Conservation (phyloP, 2,797 vertebrate species). For the Acanthurus leucopareius region DNA sequence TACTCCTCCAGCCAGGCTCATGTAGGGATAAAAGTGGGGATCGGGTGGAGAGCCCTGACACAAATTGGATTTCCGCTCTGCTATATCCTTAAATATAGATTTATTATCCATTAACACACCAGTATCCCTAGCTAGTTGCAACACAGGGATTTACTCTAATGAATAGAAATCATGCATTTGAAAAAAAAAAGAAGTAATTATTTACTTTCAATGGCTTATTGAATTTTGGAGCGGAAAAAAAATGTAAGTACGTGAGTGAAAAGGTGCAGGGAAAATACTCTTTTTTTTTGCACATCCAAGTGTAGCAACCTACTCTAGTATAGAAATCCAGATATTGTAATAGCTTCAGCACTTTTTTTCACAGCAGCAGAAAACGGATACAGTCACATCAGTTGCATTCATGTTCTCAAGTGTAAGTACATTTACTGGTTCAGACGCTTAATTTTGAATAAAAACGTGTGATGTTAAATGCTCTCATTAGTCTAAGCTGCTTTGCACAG, state of each 20-base stretch:
- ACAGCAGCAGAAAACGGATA: background rate
- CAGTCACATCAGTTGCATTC: background rate
- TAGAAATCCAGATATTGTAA: slow-evolving; percentile 6
- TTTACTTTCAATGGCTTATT: slow-evolving; percentile 53
- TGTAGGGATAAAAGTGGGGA: slow-evolving; percentile 80
- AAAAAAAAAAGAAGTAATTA: slow-evolving; percentile 29
- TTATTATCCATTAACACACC: slow-evolving; percentile 82
- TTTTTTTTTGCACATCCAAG: slow-evolving; percentile 22
- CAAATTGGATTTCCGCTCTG: slow-evolving; percentile 83
- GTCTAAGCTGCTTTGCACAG: background rate
- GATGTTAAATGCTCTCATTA: background rate
- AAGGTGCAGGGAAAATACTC: background rate
- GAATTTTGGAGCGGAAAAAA: slow-evolving; percentile 46
- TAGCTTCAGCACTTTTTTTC: background rate
- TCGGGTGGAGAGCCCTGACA: slow-evolving; percentile 78
- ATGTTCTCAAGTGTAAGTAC: slow-evolving; percentile 1
- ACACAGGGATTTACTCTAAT: slow-evolving; percentile 71
- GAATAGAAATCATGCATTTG: slow-evolving; percentile 62
- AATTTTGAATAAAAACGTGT: background rate
- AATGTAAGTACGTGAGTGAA: slow-evolving; percentile 41
- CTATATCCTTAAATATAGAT: slow-evolving; percentile 86
- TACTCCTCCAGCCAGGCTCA: slow-evolving; percentile 77
- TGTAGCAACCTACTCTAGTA: background rate
- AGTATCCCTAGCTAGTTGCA: slow-evolving; percentile 65
- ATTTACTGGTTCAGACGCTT: background rate